Base-by-base conservation (phyloP, 1,140 invertebrate species). In the Eupristina koningsbergeri region DNA sequence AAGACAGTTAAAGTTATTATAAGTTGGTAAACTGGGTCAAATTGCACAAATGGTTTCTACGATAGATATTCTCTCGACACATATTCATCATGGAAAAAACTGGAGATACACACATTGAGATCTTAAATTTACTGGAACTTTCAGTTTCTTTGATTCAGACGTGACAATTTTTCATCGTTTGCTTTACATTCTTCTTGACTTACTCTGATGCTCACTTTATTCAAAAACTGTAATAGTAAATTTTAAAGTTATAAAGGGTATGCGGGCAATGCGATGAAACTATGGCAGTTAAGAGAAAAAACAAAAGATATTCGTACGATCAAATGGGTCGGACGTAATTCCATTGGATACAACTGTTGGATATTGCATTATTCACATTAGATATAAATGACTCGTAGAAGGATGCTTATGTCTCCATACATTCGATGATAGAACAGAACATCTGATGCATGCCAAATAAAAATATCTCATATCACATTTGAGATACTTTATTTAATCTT, bases 21-120 rank as follows among this genome's bases (percentile, higher is more conserved):
- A 87, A 87, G 77, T 61, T 86, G 45, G 11, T 50, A 64, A 88
- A 87, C 85, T 86, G 53, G 87, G 86, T 87, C 84, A 86, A 87
- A 87, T 86, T 86, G 85, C 78, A 64, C 53, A n/a, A 61, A 45
- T n/a, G 31, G 78, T 3, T 47, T n/a, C 61, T 75, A 53, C n/a
- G 67, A 79, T 69, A 47, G 73, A 77, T 85, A 78, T 85, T 80
- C 58, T 58, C 50, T 9, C 26, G 15, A 15, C 69, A 58, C 53
- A 26, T 58, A 58, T 58, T 58, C 53, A 58, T 58, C 53, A 36
- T 45, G 22, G 31, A 69, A 69, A 69, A 69, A 50, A 3, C 73
- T 34, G 5, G n/a, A 34, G 45, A 36, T 1, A n/a, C 41, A 17
- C 45, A 19, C 45, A 19, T 11, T 11, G 45, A 29, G 61, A 83